Percentiles rank a stretch among this genome's conserved stretches.
These are phyloP conservation scores for Sebastes itinus DNA, from an alignment of 2,797 vertebrate species.

Conservation along the genomic window DNA sequence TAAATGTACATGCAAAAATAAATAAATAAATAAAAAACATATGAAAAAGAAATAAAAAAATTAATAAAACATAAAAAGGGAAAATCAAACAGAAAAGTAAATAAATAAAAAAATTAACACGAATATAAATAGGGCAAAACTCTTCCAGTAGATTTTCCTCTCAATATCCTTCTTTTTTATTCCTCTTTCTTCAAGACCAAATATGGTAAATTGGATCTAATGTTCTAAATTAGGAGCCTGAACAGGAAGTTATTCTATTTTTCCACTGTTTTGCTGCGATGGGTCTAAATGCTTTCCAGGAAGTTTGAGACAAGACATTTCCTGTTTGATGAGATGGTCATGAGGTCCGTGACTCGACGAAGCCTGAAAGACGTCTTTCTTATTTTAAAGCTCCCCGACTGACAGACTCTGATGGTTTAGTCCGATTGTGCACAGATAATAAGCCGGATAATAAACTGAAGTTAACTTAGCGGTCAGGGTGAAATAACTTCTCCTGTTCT, in stretches of 20 bases:
- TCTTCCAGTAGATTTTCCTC: not conserved
- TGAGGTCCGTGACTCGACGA: slow-evolving; percentile 54
- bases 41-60: too few species aligned
- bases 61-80: too few species aligned
- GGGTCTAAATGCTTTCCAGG: slow-evolving; percentile 53
- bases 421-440: slow-evolving; percentile 6
- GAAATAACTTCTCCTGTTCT: not conserved
- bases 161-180: too few species aligned
- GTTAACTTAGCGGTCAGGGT: not conserved
- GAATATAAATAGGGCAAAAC: not conserved
- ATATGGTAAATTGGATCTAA: not conserved
- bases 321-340: slow-evolving; percentile 71
- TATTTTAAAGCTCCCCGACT: slow-evolving; percentile 16
- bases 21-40: too few species aligned
- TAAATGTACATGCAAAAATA: too few species aligned
- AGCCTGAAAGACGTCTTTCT: slow-evolving; percentile 69
- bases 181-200: not conserved
- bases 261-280: slow-evolving; percentile 10
- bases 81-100: too few species aligned
- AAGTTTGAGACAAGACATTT: slow-evolving; percentile 62
- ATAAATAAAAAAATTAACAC: too few species aligned
- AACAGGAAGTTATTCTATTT: slow-evolving; percentile 16
- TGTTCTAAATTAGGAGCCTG: not conserved
- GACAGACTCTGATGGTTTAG: slow-evolving; percentile 20
- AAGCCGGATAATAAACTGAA: not conserved